Base-by-base conservation (phyloP, 2,888 invertebrate genomes). In the Itoplectis maculator region DNA sequence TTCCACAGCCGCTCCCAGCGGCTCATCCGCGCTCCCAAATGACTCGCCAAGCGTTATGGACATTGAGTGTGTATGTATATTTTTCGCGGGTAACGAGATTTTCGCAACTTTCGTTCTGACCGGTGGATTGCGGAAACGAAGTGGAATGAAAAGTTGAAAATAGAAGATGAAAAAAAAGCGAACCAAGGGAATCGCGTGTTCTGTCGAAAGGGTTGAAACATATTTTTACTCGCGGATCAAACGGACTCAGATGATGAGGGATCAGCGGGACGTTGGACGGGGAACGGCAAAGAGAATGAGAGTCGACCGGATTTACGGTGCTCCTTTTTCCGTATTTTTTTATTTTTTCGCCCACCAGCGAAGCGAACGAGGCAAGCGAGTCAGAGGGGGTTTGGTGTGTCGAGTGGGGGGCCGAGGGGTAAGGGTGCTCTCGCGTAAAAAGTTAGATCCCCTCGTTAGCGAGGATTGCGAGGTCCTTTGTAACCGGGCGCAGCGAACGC, bases 361-460 rank as follows among this genome's bases (percentile, higher is more conserved):
- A 42, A 65, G 63, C 42, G 56, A 73, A 66, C 56, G 54, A 54
- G 81, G 81, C 15, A 47, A 11, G 51, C 63, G 68, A 69, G 59
- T 45, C 29, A 3, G 15, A 40, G 59, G 7, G 54, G 47, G 49
- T n/a, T n/a, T n/a, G n/a, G n/a, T n/a, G n/a, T n/a, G n/a, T 20
- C 11, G 18, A 9, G 18, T 13, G 29, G 11, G 56, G n/a, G 35
- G 15, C 40, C 59, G 11, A 45, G 35, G 29, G 54, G 56, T 65
- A 56, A 79, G 54, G 40, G 61, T 9, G 70, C 45, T 70, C 59
- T 63, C 40, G 63, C 65, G 73, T 77, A 80, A 82, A 84, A 84
- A 84, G 80, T 82, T 82, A 72, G 82, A 79, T 82, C 82, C 75
- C 70, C 84, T 84, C 82, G 82, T 84, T 84, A 84, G 84, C 78